Conservation (phyloP, 2,888 invertebrate species). For the Meghimatium bilineatum region DNA sequence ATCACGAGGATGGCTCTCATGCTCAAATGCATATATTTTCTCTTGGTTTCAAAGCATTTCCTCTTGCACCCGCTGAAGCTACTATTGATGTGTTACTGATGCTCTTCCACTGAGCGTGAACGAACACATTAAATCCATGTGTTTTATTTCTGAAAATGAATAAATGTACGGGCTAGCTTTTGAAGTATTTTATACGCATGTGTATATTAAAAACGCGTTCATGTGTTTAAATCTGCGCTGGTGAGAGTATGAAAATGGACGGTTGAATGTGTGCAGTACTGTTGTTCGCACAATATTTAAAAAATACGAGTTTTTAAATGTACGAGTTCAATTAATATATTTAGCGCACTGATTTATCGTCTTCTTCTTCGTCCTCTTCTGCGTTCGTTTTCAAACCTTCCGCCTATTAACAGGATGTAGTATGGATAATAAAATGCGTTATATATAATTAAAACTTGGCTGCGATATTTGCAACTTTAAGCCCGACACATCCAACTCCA, state of each 20-base stretch:
- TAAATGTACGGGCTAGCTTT: not conserved
- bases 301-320: not conserved
- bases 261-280: not conserved
- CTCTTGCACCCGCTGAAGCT: slow-evolving; percentile 1
- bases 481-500: too few species aligned
- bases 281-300: not conserved
- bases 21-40: slow-evolving; percentile 14
- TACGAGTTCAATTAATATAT: too few species aligned
- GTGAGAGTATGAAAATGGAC: not conserved
- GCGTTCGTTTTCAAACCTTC: too few species aligned
- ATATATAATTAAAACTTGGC: too few species aligned
- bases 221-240: not conserved
- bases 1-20: not conserved
- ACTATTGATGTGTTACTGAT: slow-evolving; percentile 2
- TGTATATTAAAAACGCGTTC: slow-evolving; percentile 3
- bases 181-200: slow-evolving; percentile 3
- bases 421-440: too few species aligned
- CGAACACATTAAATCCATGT: slow-evolving; percentile 9
- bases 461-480: too few species aligned
- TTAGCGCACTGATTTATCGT: too few species aligned
- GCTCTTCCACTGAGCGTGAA: not conserved
- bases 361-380: too few species aligned
- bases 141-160: slow-evolving; percentile 9
- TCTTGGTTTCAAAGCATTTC: slow-evolving; percentile 4
- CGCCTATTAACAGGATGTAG: too few species aligned